Conservation (phyloP, 2,113 vertebrate genomes). For the Apistogramma diplotaenia region DNA sequence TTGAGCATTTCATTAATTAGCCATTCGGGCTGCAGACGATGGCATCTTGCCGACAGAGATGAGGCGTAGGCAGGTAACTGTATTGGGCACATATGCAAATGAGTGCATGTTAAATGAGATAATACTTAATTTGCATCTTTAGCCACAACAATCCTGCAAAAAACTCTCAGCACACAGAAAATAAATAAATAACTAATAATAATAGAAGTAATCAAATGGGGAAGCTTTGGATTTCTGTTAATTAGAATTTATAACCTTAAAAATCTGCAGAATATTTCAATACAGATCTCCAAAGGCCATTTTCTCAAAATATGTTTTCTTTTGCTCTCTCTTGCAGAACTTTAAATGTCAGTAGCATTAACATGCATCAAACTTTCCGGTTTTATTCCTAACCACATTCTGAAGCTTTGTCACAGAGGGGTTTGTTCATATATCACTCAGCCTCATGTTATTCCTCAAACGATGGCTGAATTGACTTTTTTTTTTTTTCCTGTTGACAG, state of each 20-base stretch:
- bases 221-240: neutral
- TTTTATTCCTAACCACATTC: neutral
- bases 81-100: neutral
- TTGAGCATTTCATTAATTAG: slow-evolving; percentile 38
- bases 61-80: neutral
- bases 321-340: neutral
- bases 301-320: neutral
- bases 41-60: neutral
- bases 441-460: neutral
- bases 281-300: neutral
- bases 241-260: neutral
- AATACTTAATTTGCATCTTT: neutral
- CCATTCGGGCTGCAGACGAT: neutral
- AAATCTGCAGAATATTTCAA: neutral
- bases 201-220: neutral
- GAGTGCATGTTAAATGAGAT: neutral
- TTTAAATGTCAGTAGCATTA: neutral
- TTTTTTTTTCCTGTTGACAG: neutral
- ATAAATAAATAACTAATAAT: neutral
- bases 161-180: neutral
- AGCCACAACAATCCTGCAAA: neutral
- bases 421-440: neutral
- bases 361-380: neutral
- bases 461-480: neutral
- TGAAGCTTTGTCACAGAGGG: neutral